Evolutionary conservation across 2,888 invertebrate genomes (phyloP).

Genomic region (Sisyra nigra): DNA sequence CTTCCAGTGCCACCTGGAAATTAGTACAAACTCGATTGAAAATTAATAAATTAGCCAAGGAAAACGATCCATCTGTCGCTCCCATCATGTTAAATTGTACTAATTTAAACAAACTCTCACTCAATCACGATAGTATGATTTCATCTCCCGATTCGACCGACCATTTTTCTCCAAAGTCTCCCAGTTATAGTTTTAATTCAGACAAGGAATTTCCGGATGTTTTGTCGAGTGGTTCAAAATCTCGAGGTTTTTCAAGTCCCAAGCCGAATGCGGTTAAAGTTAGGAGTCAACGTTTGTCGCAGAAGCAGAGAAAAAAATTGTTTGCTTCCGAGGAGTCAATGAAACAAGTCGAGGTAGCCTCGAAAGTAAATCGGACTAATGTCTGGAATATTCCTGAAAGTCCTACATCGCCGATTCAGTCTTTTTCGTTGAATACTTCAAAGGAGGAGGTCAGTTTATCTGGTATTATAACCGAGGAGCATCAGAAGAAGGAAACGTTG

Average conservation of each 20-base stretch:
- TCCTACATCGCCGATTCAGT: constrained; percentile 20
- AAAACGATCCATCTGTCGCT: constrained; percentile 13
- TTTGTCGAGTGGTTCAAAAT: constrained; percentile 6
- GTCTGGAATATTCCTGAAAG: constrained; percentile 27
- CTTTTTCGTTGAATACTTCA: too few species aligned
- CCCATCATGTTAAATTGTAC: too few species aligned
- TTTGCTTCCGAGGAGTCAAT: background rate
- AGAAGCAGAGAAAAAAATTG: constrained; percentile 44
- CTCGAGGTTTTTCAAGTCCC: constrained; percentile 10
- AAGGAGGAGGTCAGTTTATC: constrained; percentile 24
- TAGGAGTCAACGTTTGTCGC: constrained; percentile 41
- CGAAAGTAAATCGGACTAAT: constrained; percentile 21
- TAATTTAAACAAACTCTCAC: too few species aligned
- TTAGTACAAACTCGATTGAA: constrained; percentile 31
- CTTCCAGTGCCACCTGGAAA: constrained; percentile 8
- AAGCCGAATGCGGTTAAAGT: too few species aligned
- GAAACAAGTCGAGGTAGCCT: constrained; percentile 16
- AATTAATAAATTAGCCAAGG: constrained; percentile 28
- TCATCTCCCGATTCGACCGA: too few species aligned
- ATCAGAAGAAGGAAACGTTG: constrained; percentile 51
- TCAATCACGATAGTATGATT: too few species aligned
- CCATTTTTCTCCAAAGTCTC: too few species aligned
- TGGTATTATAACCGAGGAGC: constrained; percentile 56
- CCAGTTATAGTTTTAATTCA: too few species aligned
- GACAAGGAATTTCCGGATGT: too few species aligned